Base-by-base conservation (phyloP, 2,888 invertebrate genomes). In the Fragum fragum region DNA sequence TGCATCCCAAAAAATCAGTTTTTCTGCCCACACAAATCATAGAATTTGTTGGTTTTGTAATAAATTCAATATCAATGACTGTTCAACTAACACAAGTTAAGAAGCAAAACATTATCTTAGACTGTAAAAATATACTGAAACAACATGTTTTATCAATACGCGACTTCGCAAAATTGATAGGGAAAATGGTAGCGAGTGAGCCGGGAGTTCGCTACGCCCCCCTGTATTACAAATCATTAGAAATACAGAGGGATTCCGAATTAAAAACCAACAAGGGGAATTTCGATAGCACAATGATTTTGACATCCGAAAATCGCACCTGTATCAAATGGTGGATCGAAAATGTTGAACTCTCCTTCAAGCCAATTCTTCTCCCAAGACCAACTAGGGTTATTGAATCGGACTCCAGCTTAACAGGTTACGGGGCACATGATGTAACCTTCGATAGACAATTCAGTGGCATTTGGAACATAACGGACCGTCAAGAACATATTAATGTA, bases 1-100 rank as follows among this genome's bases (percentile, higher is more conserved):
- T 81, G n/a, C 83, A 86, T 68, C 74, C 69, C 71, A 14, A 73
- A 1, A 86, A 83, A 47, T 87, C 84, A 7, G 73, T 81, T 1
- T 42, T 78, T 3, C 9, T 32, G 14, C 82, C 80, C 1, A 69
- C 69, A 14, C 76, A 81, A 23, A 0, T 2, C 6, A 76, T 84
- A n/a, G 52, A 53, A 29, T 79, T 77, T 32, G 72, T 83, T 7
- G 83, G 83, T 2, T 79, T 82, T 71, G n/a, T 75, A 11, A 26
- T 76, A 28, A 32, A 61, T 32, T 76, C 76, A 11, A 21, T 32
- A 1, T 7, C 14, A 18, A 76, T 70, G 76, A 59, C 70, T 16
- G 70, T 76, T 16, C 42, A 23, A 28, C 28, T 76, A 42, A 42
- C 70, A 32, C 18, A 39, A 2, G 14, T 11, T 1, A 76, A 76